Base-by-base conservation (phyloP, 1,140 invertebrate genomes). In the Meloidogyne hapla region DNA sequence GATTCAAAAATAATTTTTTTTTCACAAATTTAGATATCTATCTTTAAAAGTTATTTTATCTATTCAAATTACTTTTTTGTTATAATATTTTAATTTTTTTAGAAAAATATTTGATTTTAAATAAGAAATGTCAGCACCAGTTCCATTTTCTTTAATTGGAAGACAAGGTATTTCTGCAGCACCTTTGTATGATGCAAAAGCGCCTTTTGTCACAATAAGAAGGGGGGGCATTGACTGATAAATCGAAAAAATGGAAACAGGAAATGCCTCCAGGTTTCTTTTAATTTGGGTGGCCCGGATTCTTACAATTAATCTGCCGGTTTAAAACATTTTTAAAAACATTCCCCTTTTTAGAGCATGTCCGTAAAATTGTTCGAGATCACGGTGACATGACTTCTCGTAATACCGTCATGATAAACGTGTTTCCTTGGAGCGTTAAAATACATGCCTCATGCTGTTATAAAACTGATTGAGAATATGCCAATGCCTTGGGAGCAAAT, bases 401-500 rank as follows among this genome's bases (percentile, higher is more conserved):
- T 38, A 99, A 89, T 99, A 96, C 88, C 91, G 96, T 78, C 96
- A 99, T 88, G 97, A 99, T 88, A 99, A 99, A 89, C 90, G 97
- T 83, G 97, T 99, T 28, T 99, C 89, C 89, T 99, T 13, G 97
- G 92, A 10, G 95, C 96, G 3, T 89, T 99, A 28, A 99, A 99
- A 88, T 99, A 99, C 87, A 99, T 99, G 95, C 96, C 97, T 2
- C 97, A 99, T 91, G 96, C 97, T 26, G 95, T 99, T 0, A 92
- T 99, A 89, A 99, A 99, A 87, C 90, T 99, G 0, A 88, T 99
- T 74, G 96, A 99, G 89, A 99, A 99, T 87, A 99, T 99, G 96
- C 97, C 97, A 0, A 99, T 99, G 96, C 97, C 97, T 0, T 99
- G 97, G 97, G 97, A 99, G 89, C 96, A 99, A 89, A 99, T 99